Evolutionary conservation across 2,888 invertebrate species (phyloP).

Genomic region (Zygothrica quintamaculata): DNA sequence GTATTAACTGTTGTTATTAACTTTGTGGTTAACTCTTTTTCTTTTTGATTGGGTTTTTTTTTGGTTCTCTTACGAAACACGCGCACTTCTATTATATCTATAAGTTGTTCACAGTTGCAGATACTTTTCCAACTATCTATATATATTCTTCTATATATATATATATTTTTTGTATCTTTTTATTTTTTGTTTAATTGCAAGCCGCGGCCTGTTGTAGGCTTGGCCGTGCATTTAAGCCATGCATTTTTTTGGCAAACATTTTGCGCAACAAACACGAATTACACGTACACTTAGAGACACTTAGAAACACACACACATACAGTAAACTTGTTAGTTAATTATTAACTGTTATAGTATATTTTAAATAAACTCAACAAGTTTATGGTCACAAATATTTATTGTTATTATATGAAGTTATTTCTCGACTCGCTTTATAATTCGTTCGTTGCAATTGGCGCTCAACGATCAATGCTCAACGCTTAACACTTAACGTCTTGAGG

Average conservation of each 20-base stretch:
- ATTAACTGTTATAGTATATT: constrained; percentile 27
- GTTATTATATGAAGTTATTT: background rate
- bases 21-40: constrained; percentile 3
- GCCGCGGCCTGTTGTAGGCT: constrained; percentile 58
- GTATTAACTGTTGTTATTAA: constrained; percentile 12
- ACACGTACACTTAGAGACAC: constrained; percentile 17
- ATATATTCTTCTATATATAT: constrained; percentile 38
- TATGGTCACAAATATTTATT: constrained; percentile 15
- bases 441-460: constrained; percentile 7
- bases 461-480: too few species aligned
- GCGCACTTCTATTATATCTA: constrained; percentile 21
- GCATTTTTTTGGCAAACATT: constrained; percentile 46
- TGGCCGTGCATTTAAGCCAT: constrained; percentile 51
- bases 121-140: constrained; percentile 18
- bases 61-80: constrained; percentile 44
- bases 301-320: constrained; percentile 6
- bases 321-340: constrained; percentile 25
- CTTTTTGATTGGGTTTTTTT: constrained; percentile 2
- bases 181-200: constrained; percentile 61
- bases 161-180: constrained; percentile 41
- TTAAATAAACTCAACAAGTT: constrained; percentile 13
- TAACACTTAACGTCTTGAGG: too few species aligned
- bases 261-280: constrained; percentile 22
- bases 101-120: constrained; percentile 27
- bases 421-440: constrained; percentile 10